These are phyloP conservation scores for Aricia artaxerxes DNA, from an alignment of 2,888 invertebrate species.

Conservation along the genomic window DNA sequence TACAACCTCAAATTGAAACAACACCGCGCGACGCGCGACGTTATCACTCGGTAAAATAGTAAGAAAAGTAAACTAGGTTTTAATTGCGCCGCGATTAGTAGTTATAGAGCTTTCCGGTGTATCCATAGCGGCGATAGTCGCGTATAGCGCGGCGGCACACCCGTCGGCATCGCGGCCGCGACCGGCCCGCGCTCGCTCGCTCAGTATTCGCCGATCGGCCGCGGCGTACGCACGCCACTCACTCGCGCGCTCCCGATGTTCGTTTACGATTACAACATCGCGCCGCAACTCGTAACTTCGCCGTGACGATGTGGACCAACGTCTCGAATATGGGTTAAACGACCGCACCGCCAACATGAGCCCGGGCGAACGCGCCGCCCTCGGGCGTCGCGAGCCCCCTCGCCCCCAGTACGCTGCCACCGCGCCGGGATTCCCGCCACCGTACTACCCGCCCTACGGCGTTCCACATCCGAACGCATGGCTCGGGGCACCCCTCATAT, in stretches of 20 bases:
- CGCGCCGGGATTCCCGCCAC: constrained; percentile 76
- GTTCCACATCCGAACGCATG: constrained; percentile 83
- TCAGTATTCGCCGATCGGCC: constrained; percentile 73
- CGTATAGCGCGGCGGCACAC: constrained; percentile 65
- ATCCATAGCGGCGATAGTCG: constrained; percentile 64
- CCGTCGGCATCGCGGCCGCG: constrained; percentile 66
- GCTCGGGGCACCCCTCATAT: constrained; percentile 90
- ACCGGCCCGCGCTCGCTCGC: constrained; percentile 72
- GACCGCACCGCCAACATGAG: constrained; percentile 71
- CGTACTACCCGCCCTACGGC: constrained; percentile 76
- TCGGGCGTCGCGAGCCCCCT: constrained; percentile 77
- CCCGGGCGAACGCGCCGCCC: constrained; percentile 79
- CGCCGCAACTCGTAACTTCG: constrained; percentile 66
- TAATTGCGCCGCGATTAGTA: constrained; percentile 75
- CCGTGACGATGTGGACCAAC: constrained; percentile 74
- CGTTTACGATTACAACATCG: constrained; percentile 78
- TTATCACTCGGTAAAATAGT: constrained; percentile 42
- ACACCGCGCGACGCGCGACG: not conserved
- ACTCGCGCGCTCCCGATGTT: constrained; percentile 70
- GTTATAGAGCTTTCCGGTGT: constrained; percentile 75
- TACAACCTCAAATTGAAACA: not conserved
- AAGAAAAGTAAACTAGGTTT: constrained; percentile 73
- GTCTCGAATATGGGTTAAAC: constrained; percentile 87
- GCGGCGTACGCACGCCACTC: constrained; percentile 68
- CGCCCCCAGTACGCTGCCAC: constrained; percentile 75